These are phyloP conservation scores for Sarcophaga peregrina DNA, from an alignment of 1,140 invertebrate genomes.

Conservation along the genomic window DNA sequence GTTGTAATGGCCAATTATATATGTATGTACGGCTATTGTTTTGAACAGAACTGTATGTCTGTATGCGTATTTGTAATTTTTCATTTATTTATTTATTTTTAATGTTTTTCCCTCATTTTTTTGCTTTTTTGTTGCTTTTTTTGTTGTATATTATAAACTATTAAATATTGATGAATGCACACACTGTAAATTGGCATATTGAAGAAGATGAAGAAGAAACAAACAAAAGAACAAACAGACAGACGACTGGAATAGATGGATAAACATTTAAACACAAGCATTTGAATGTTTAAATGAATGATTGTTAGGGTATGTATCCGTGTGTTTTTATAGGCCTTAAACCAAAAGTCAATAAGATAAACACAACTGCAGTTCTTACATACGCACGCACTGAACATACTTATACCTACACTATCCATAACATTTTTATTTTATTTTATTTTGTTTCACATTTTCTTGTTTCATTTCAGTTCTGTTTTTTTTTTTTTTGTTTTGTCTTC, in stretches of 20 bases:
- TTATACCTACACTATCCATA: neutral
- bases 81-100: slow-evolving; percentile 5
- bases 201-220: neutral
- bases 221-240: slow-evolving; percentile 40
- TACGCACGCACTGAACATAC: neutral
- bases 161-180: slow-evolving; percentile 62
- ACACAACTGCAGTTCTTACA: slow-evolving; percentile 39
- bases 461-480: too few relatives aligned
- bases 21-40: neutral
- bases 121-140: slow-evolving; percentile 9
- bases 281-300: neutral
- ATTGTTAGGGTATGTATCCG: neutral
- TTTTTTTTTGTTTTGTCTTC: too few relatives aligned
- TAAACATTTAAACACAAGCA: neutral
- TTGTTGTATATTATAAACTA: slow-evolving; percentile 51
- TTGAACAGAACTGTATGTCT: neutral
- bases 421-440: neutral
- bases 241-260: neutral
- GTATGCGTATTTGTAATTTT: slow-evolving; percentile 23
- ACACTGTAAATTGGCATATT: neutral
- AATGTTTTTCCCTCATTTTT: slow-evolving; percentile 18
- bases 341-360: slow-evolving; percentile 21
- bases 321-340: neutral
- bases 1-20: too few relatives aligned
- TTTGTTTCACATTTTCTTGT: slow-evolving; percentile 22